A percentile compares a stretch with the other conserved stretches of the same genome.
phyloP scores from a whole-genome alignment of 2,797 vertebrate genomes.

The Crenichthys baileyi region DNA sequence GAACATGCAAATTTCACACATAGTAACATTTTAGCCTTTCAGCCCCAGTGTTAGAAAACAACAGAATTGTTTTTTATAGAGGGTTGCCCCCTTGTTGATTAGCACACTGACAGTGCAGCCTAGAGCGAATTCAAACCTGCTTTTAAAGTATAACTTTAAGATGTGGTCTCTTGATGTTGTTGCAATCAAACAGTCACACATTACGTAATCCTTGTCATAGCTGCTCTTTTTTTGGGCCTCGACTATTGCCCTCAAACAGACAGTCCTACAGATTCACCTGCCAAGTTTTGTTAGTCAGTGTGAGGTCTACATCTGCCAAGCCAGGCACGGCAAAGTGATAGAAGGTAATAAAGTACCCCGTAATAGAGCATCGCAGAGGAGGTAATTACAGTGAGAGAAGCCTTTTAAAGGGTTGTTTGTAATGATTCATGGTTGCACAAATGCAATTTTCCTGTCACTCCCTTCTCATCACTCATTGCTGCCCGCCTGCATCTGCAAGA shows the following conservation, averaged over 20 bases:
- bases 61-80: not conserved
- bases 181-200: slow-evolving; percentile 23
- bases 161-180: not conserved
- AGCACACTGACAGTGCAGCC: not conserved
- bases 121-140: not conserved
- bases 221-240: slow-evolving; percentile 6
- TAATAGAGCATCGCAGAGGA: slow-evolving; percentile 69
- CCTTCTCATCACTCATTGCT: slow-evolving; percentile 72
- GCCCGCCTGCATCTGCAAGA: slow-evolving; percentile 61
- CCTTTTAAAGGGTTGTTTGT: slow-evolving; percentile 77
- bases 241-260: slow-evolving; percentile 20
- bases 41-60: not conserved
- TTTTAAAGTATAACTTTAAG: not conserved
- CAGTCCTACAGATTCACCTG: slow-evolving; percentile 57
- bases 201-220: slow-evolving; percentile 31
- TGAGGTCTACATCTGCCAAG: slow-evolving; percentile 72
- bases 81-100: not conserved
- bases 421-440: slow-evolving; percentile 82
- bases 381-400: slow-evolving; percentile 80
- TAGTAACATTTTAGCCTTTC: not conserved
- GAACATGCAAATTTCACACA: no score
- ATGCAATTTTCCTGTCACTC: slow-evolving; percentile 81
- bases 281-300: slow-evolving; percentile 64
- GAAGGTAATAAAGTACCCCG: slow-evolving; percentile 73
- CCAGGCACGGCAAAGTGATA: slow-evolving; percentile 63